Evolutionary conservation across 2,797 vertebrate species (phyloP).

Genomic region (Podargus strigoides): DNA sequence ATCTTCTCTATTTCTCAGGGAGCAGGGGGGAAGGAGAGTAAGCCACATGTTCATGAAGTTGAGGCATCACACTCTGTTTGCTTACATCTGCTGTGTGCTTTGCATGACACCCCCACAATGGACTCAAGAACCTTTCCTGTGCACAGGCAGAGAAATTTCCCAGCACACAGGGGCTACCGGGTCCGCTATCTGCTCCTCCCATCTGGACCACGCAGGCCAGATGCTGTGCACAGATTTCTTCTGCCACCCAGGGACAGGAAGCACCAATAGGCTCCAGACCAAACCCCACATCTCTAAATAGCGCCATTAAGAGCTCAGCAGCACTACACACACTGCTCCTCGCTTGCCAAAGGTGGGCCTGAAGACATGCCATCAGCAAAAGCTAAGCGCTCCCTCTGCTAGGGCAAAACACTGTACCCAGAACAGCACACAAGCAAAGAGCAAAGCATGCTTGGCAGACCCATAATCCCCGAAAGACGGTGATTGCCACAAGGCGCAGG

Average conservation of each 20-base stretch:
- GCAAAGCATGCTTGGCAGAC: neutral
- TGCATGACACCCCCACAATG: neutral
- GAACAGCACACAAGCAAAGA: neutral
- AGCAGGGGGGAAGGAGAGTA: neutral
- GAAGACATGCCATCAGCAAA: neutral
- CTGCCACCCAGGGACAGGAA: slow-evolving; percentile 23
- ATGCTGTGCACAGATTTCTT: neutral
- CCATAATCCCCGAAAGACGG: neutral
- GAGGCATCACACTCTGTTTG: neutral
- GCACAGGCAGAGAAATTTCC: neutral
- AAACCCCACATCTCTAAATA: neutral
- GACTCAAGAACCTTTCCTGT: neutral
- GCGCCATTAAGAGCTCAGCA: neutral
- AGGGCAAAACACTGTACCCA: neutral
- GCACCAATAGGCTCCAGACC: neutral
- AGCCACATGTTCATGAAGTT: neutral
- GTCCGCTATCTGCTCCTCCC: neutral
- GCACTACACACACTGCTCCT: neutral
- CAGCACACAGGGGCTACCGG: neutral
- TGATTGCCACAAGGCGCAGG: fast-evolving
- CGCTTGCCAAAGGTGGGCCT: neutral
- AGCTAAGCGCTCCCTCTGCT: neutral
- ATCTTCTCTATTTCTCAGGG: neutral
- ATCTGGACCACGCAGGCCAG: neutral
- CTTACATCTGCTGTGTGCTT: neutral